Evolutionary conservation across 2,888 invertebrate species (phyloP).

Genomic region (Cerceris ruficornis): DNA sequence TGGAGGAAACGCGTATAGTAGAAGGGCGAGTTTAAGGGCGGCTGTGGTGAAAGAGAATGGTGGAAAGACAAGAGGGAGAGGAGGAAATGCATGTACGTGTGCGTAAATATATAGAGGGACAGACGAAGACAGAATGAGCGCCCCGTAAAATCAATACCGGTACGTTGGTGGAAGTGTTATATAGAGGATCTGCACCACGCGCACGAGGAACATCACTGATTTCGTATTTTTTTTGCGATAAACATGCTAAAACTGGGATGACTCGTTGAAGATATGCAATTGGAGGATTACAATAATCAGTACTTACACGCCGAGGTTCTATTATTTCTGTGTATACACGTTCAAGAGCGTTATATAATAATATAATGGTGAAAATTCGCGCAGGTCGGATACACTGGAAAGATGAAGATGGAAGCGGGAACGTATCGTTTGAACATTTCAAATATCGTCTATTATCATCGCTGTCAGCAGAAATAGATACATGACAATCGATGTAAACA

Average conservation of each 20-base stretch:
- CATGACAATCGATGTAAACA: no score
- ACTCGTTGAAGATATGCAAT: no score
- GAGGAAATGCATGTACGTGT: slow-evolving; percentile 36
- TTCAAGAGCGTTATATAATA: no score
- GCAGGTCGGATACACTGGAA: no score
- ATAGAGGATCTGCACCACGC: slow-evolving; percentile 49
- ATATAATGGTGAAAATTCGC: no score
- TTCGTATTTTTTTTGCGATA: slow-evolving; percentile 30
- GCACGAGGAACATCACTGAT: slow-evolving; percentile 57
- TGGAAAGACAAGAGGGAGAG: slow-evolving; percentile 18
- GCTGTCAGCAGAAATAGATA: no score
- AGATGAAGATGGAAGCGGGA: no score
- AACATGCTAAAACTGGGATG: neutral
- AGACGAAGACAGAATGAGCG: slow-evolving; percentile 59
- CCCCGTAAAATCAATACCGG: slow-evolving; percentile 74
- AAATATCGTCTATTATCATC: no score
- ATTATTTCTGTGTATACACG: no score
- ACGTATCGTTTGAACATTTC: no score
- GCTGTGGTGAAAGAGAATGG: slow-evolving; percentile 45
- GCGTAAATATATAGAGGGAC: slow-evolving; percentile 27
- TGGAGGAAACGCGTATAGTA: neutral
- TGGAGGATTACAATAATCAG: no score
- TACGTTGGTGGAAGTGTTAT: slow-evolving; percentile 61
- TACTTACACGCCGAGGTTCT: no score
- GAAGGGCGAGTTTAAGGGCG: slow-evolving; percentile 49